Evolutionary conservation across 1,140 invertebrate genomes (phyloP).

Genomic region (Zaprionus inermis): DNA sequence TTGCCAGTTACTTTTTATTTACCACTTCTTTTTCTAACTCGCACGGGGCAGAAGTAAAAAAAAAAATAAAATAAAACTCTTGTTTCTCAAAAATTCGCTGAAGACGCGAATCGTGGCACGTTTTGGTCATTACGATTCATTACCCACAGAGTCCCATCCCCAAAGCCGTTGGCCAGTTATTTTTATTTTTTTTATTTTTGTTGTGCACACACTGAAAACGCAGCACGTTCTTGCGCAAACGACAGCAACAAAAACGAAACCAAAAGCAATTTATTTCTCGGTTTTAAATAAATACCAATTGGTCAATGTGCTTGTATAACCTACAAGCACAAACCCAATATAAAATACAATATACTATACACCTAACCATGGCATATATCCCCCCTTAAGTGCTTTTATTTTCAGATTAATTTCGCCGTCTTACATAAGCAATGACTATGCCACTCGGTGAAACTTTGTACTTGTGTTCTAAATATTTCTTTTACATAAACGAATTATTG

Average conservation of each 20-base stretch:
- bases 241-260: conserved; percentile 25
- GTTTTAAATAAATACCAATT: conserved; percentile 34
- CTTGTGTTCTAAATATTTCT: conserved; percentile 32
- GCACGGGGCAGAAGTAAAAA: conserved; percentile 35
- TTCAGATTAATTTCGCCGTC: conserved; percentile 22
- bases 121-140: conserved; percentile 73
- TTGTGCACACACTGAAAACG: conserved; percentile 29
- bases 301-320: conserved; percentile 49
- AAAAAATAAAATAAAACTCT: conserved; percentile 19
- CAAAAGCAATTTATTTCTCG: conserved; percentile 30
- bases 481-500: conserved; percentile 35
- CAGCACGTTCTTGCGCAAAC: conserved; percentile 53
- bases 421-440: conserved; percentile 55
- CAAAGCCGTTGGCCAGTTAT: conserved; percentile 45
- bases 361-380: neutral
- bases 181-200: conserved; percentile 34
- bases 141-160: conserved; percentile 37
- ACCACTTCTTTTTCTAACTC: conserved; percentile 4
- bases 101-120: conserved; percentile 66
- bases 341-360: neutral
- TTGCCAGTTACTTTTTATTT: conserved; percentile 30
- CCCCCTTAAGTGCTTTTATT: conserved; percentile 5
- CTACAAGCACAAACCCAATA: neutral
- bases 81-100: conserved; percentile 26
- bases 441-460: conserved; percentile 38